These are phyloP conservation scores for Fissipunctia ypsillon DNA, from an alignment of 2,888 invertebrate genomes.

Conservation along the genomic window DNA sequence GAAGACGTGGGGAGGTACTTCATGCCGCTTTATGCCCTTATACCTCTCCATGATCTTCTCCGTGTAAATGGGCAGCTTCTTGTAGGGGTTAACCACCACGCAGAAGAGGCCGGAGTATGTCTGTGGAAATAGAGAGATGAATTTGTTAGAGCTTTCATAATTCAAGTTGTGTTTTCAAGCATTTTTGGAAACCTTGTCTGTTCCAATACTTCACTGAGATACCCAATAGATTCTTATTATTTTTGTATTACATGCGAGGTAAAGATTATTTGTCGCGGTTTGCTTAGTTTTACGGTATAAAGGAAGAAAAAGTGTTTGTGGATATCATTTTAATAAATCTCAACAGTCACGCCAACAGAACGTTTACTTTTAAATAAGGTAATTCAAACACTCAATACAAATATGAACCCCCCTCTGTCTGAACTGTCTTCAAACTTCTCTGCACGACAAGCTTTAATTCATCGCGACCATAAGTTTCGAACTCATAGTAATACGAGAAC, in stretches of 20 bases:
- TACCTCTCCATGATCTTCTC: slow-evolving; percentile 99
- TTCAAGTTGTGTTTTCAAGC: not conserved
- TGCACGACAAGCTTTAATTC: not conserved
- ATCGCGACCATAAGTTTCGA: slow-evolving; percentile 1
- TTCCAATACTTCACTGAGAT: not conserved
- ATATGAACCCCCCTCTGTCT: not conserved
- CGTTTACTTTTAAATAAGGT: not conserved
- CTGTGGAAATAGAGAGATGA: slow-evolving; percentile 91
- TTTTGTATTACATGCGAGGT: not conserved
- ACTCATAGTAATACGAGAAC: not conserved
- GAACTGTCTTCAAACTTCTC: not conserved
- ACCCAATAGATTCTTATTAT: not conserved
- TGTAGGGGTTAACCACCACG: slow-evolving; percentile 99
- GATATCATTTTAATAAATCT: not conserved
- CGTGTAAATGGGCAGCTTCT: slow-evolving; percentile 99
- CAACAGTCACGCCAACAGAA: not conserved
- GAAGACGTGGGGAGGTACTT: slow-evolving; percentile 99
- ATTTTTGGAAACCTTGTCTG: not conserved
- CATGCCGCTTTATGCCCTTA: slow-evolving; percentile 99
- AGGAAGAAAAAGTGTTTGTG: too few relatives aligned
- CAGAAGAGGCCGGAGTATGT: slow-evolving; percentile 99
- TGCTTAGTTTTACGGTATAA: not conserved
- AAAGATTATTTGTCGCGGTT: not conserved
- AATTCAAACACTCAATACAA: not conserved
- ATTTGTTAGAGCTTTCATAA: slow-evolving; percentile 1